Evolutionary conservation across 2,113 vertebrate genomes (phyloP).

Genomic region (Prinia subflava): DNA sequence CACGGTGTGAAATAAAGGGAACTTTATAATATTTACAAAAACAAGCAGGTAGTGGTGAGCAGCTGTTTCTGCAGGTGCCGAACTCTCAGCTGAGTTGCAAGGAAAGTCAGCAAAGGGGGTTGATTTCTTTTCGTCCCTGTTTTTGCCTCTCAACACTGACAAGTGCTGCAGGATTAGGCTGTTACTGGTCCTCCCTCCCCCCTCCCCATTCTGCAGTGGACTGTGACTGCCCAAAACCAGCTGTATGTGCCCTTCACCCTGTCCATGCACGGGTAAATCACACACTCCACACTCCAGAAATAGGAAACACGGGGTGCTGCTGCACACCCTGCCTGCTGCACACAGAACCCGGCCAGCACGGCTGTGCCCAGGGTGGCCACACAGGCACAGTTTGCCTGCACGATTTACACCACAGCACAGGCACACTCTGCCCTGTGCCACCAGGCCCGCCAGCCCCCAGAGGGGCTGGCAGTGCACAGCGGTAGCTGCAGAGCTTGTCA

Average conservation of each 20-base stretch:
- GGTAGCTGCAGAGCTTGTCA: accelerated
- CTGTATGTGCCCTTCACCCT: accelerated
- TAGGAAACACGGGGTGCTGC: accelerated
- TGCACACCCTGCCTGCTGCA: accelerated
- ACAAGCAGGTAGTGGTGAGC: background rate
- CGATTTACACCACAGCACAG: background rate
- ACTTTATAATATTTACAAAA: slow-evolving; percentile 21
- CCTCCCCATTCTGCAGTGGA: background rate
- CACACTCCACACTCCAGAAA: accelerated
- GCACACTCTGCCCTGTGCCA: accelerated
- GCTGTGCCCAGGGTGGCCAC: background rate
- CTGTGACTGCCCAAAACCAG: background rate
- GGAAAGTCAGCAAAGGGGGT: background rate
- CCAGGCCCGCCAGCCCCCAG: accelerated
- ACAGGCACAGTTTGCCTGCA: background rate
- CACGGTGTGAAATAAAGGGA: background rate
- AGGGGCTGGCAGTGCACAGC: accelerated
- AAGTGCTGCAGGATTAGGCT: background rate
- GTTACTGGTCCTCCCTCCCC: accelerated
- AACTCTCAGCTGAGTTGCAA: background rate
- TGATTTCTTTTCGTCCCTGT: background rate
- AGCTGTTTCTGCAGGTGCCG: background rate
- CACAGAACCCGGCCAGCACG: accelerated
- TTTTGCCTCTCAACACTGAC: background rate
- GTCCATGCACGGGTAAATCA: accelerated